Conservation (phyloP, 2,797 vertebrate species). For the Glyptemys insculpta region DNA sequence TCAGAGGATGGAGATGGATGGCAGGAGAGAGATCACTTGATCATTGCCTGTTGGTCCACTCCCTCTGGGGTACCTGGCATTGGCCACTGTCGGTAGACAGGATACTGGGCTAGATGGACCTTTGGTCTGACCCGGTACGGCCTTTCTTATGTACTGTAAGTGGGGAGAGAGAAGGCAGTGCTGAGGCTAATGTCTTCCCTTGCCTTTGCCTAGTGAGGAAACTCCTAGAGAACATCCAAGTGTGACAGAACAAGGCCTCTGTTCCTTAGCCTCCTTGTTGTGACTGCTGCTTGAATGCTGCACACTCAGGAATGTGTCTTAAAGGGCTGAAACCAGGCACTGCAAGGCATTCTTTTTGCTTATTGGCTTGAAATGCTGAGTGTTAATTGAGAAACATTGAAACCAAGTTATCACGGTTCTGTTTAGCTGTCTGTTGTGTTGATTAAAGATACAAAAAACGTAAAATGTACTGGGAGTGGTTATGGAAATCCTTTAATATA, state of each 20-base stretch:
- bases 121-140: too few relatives aligned
- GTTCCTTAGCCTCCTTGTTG: not conserved
- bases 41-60: too few relatives aligned
- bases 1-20: too few relatives aligned
- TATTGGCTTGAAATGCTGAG: not conserved
- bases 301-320: not conserved
- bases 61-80: too few relatives aligned
- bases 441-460: not conserved
- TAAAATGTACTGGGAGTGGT: not conserved
- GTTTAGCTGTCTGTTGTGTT: not conserved
- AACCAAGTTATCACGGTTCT: not conserved
- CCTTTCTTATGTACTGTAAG: not conserved
- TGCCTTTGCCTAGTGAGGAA: not conserved
- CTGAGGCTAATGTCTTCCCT: constrained; percentile 25
- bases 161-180: not conserved
- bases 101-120: too few relatives aligned
- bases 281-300: not conserved
- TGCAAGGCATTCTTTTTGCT: not conserved
- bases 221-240: not conserved
- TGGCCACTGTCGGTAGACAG: too few relatives aligned
- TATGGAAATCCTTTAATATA: not conserved
- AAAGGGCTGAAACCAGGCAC: not conserved
- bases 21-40: too few relatives aligned
- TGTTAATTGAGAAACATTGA: constrained; percentile 8
- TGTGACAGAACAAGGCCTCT: not conserved